These are phyloP conservation scores for Thecophora atra DNA, from an alignment of 2,888 invertebrate genomes.

Conservation along the genomic window DNA sequence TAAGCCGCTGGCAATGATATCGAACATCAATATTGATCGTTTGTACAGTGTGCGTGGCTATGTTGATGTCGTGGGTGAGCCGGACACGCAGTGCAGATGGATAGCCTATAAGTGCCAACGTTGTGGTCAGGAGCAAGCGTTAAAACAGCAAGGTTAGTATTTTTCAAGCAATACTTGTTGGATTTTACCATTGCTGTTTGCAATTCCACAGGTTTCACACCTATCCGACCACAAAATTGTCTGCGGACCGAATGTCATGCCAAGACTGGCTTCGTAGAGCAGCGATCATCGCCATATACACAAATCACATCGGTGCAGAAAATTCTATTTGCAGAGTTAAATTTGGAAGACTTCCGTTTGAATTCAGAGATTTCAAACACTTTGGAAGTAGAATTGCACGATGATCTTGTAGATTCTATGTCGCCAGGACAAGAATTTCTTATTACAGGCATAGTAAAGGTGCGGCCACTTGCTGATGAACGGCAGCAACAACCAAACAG, in stretches of 20 bases:
- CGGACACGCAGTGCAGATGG: slow-evolving; percentile 77
- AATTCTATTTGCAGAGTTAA: slow-evolving; percentile 83
- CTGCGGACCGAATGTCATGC: slow-evolving; percentile 53
- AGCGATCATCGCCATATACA: slow-evolving; percentile 75
- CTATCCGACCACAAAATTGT: slow-evolving; percentile 51
- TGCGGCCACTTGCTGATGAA: slow-evolving; percentile 65
- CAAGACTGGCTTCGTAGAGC: slow-evolving; percentile 69
- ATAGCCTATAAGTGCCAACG: slow-evolving; percentile 72
- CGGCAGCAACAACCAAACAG: slow-evolving; percentile 51
- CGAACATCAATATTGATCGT: slow-evolving; percentile 70
- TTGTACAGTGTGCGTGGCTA: slow-evolving; percentile 85
- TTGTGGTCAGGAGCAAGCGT: slow-evolving; percentile 69
- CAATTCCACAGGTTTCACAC: slow-evolving; percentile 42
- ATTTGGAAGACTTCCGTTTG: slow-evolving; percentile 66
- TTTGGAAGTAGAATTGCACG: slow-evolving; percentile 85
- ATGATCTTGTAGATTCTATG: slow-evolving; percentile 84
- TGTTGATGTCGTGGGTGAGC: slow-evolving; percentile 81
- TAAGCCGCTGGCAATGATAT: slow-evolving; percentile 65
- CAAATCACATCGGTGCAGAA: slow-evolving; percentile 82
- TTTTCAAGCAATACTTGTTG: not conserved
- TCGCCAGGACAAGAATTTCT: slow-evolving; percentile 90
- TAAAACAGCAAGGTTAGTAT: slow-evolving; percentile 68
- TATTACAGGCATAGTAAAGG: slow-evolving; percentile 86
- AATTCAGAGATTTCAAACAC: slow-evolving; percentile 77
- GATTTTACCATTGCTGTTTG: not conserved